Conservation (phyloP, 2,113 vertebrate genomes). For the Phrynosoma platyrhinos region DNA sequence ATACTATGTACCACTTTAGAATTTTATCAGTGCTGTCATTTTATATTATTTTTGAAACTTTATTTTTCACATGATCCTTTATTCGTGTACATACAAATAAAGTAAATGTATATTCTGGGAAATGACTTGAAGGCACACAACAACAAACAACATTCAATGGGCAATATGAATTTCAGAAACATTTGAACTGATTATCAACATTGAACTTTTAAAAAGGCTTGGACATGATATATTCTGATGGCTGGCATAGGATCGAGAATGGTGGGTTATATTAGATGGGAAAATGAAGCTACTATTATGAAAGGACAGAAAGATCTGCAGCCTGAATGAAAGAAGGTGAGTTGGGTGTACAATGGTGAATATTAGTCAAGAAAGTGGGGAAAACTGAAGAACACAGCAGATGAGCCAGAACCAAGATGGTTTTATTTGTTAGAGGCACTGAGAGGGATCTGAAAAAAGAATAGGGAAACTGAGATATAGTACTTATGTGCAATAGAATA, state of each 20-base stretch:
- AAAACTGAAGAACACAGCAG: neutral
- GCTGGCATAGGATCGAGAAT: neutral
- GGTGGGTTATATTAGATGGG: neutral
- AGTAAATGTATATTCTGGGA: too few species aligned
- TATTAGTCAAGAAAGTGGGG: neutral
- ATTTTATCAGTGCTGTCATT: too few species aligned
- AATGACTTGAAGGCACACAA: neutral
- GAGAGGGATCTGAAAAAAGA: neutral
- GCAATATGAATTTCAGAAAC: neutral
- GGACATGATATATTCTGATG: neutral
- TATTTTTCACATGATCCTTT: neutral
- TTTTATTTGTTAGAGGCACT: neutral
- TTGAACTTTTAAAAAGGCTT: neutral
- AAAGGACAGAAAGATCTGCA: neutral
- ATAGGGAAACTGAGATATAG: neutral
- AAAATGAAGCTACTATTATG: neutral
- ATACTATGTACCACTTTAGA: neutral
- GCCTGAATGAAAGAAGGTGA: neutral
- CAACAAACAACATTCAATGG: neutral
- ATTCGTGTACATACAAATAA: neutral
- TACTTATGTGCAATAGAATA: neutral
- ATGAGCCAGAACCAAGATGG: neutral
- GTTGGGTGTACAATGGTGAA: neutral
- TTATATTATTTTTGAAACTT: neutral
- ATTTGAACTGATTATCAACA: neutral